Evolutionary conservation across 2,888 invertebrate genomes (phyloP).

Genomic region (Ophonus ardosiacus): DNA sequence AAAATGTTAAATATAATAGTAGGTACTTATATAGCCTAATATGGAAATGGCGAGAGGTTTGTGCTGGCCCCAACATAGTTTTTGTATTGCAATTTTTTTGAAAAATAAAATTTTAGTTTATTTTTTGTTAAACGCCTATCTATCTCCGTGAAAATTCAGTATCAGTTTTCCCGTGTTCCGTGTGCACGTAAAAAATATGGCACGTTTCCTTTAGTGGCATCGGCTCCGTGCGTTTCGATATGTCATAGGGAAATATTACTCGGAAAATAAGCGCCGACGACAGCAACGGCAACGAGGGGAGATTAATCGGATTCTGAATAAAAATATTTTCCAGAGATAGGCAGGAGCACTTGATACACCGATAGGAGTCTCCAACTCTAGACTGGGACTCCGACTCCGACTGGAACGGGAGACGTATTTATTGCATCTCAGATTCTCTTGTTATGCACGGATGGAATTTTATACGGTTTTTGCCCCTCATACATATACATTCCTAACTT

Average conservation of each 20-base stretch:
- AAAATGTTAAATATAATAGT: too few species aligned
- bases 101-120: too few species aligned
- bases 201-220: neutral
- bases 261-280: slow-evolving; percentile 36
- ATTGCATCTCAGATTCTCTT: slow-evolving; percentile 27
- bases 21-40: too few species aligned
- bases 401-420: slow-evolving; percentile 1
- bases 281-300: slow-evolving; percentile 18
- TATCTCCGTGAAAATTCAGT: neutral
- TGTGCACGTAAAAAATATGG: neutral
- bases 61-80: too few species aligned
- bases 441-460: slow-evolving; percentile 19
- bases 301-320: slow-evolving; percentile 42
- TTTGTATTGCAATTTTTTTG: too few species aligned
- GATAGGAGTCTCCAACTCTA: neutral
- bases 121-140: neutral
- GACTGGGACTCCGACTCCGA: neutral
- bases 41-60: too few species aligned
- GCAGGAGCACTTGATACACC: neutral
- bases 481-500: neutral
- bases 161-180: neutral
- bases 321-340: slow-evolving; percentile 35
- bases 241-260: slow-evolving; percentile 35
- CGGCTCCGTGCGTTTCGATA: slow-evolving; percentile 2
- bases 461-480: neutral